Evolutionary conservation across 92 coral and sea anemone species (phyloP).

Genomic region (Zoanthus solanderi): DNA sequence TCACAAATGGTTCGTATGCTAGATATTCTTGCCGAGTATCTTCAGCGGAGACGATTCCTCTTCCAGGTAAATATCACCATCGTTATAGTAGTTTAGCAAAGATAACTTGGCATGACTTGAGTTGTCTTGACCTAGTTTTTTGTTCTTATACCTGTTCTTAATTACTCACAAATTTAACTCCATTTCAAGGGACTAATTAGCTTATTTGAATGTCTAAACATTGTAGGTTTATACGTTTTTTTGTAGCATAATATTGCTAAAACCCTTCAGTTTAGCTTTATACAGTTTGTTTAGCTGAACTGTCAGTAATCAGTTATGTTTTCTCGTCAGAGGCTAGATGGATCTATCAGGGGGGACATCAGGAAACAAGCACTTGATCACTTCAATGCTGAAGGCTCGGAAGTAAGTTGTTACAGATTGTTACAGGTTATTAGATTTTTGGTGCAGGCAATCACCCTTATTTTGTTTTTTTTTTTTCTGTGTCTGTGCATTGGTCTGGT

Average conservation of each 20-base stretch:
- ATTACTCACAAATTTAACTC: too few relatives aligned
- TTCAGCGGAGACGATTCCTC: constrained; percentile 80
- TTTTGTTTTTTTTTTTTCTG: too few relatives aligned
- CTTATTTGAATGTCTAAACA: too few relatives aligned
- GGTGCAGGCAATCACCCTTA: neutral
- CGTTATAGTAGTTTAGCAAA: neutral
- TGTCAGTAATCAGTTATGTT: neutral
- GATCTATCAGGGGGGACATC: constrained; percentile 94
- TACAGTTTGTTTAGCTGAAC: too few relatives aligned
- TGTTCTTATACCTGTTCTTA: too few relatives aligned
- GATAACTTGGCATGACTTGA: neutral
- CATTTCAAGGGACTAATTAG: too few relatives aligned
- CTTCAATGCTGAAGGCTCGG: constrained; percentile 98
- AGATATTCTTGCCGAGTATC: constrained; percentile 94
- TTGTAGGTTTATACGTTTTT: too few relatives aligned
- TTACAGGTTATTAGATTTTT: neutral
- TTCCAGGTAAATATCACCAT: constrained; percentile 76
- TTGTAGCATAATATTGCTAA: too few relatives aligned
- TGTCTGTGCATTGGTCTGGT: too few relatives aligned
- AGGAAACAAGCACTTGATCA: constrained; percentile 97
- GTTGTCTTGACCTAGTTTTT: too few relatives aligned
- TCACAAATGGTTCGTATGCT: constrained; percentile 99
- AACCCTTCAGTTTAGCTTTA: too few relatives aligned
- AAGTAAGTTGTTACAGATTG: constrained; percentile 56
- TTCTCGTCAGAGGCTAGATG: constrained; percentile 84